A percentile compares a stretch with the other conserved stretches of the same genome.
Evolutionary conservation across 2,113 vertebrate species (phyloP).

Genomic region (Indri indri): DNA sequence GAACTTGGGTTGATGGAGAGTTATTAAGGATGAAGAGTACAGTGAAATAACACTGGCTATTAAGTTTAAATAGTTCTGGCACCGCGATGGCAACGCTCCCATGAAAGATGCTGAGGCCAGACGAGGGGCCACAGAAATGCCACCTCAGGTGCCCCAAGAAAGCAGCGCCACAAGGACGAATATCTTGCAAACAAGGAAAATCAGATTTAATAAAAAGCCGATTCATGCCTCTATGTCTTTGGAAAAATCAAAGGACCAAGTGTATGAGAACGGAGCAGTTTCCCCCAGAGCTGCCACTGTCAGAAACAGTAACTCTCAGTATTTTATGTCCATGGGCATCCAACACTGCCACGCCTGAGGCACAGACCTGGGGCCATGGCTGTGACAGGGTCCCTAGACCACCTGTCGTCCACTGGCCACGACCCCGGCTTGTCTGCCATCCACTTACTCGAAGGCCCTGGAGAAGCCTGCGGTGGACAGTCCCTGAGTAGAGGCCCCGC

Average conservation of each 20-base stretch:
- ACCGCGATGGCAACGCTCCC: no score
- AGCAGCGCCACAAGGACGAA: not conserved
- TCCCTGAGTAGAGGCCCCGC: no score
- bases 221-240: rapidly evolving
- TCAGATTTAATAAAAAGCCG: not conserved
- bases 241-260: not conserved
- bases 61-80: rapidly evolving
- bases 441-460: rapidly evolving
- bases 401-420: no score
- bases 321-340: rapidly evolving
- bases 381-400: not conserved
- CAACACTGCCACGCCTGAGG: rapidly evolving
- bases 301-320: not conserved
- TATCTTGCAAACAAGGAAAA: not conserved
- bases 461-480: not conserved
- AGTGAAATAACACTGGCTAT: rapidly evolving
- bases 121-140: no score
- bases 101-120: no score
- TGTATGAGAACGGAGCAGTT: not conserved
- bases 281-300: not conserved
- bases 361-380: not conserved
- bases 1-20: not conserved
- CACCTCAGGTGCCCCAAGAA: no score
- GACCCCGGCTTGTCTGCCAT: rapidly evolving
- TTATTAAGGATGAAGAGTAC: not conserved